Evolutionary conservation across 2,888 invertebrate species (phyloP).

Genomic region (Protonemura montana): DNA sequence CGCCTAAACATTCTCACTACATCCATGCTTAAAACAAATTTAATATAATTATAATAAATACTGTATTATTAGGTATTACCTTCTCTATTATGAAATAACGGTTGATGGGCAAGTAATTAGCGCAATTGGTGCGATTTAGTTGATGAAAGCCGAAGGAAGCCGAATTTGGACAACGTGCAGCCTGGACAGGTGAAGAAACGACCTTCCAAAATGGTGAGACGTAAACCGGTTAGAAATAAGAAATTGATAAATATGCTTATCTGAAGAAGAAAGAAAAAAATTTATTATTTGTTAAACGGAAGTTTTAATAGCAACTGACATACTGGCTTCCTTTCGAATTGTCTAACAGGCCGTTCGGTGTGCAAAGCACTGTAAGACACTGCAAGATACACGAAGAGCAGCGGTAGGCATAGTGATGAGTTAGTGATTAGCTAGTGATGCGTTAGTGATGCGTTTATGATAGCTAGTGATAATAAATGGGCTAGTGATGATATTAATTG

Average conservation of each 20-base stretch:
- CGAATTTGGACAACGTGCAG: slow-evolving; percentile 26
- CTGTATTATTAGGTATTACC: not conserved
- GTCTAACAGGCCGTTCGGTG: not conserved
- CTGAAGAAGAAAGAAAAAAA: slow-evolving; percentile 13
- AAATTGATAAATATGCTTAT: slow-evolving; percentile 23
- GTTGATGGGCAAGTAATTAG: not conserved
- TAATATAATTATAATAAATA: slow-evolving; percentile 15
- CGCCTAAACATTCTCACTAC: not conserved
- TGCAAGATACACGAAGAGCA: no score
- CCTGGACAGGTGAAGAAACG: slow-evolving; percentile 42
- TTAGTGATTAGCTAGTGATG: no score
- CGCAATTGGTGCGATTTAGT: not conserved
- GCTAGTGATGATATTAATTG: no score
- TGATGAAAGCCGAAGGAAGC: slow-evolving; percentile 13
- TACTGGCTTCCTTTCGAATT: slow-evolving; percentile 35
- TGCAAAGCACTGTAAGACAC: no score
- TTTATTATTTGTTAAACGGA: slow-evolving; percentile 37
- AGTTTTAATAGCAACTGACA: slow-evolving; percentile 34
- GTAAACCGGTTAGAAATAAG: slow-evolving; percentile 15
- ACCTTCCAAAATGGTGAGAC: slow-evolving; percentile 36
- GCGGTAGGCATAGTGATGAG: no score
- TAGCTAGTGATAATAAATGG: no score
- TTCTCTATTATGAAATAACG: slow-evolving; percentile 7
- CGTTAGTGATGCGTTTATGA: no score
- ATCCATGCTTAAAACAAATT: slow-evolving; percentile 2